Percentiles rank a stretch among this genome's conserved stretches.
phyloP scores from a whole-genome alignment of 2,888 invertebrate genomes.

The Autographa gamma region DNA sequence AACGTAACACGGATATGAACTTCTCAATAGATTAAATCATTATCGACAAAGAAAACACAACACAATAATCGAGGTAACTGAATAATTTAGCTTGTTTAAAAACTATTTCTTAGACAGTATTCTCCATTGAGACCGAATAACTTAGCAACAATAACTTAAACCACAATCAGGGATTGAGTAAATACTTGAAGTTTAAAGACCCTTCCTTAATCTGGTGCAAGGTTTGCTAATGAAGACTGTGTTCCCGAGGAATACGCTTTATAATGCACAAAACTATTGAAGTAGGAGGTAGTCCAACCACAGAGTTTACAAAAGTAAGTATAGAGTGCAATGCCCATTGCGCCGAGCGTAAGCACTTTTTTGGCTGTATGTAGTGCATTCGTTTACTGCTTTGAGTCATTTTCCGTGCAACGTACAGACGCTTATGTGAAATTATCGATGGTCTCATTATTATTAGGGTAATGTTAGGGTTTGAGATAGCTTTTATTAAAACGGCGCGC shows the following conservation, averaged over 20 bases:
- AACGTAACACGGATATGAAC: neutral
- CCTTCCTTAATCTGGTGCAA: constrained; percentile 36
- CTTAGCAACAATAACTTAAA: constrained; percentile 17
- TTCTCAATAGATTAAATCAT: neutral
- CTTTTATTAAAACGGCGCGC: no score
- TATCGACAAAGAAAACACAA: neutral
- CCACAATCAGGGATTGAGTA: constrained; percentile 36
- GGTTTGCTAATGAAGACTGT: constrained; percentile 41
- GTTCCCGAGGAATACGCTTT: constrained; percentile 41
- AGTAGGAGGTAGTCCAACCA: constrained; percentile 44
- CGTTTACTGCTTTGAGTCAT: no score
- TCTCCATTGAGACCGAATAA: neutral
- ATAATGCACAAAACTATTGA: constrained; percentile 56
- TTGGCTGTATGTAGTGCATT: no score
- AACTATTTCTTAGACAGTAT: neutral
- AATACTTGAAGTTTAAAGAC: constrained; percentile 31
- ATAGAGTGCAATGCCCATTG: no score
- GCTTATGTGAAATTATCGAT: no score
- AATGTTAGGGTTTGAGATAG: no score
- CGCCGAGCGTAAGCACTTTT: no score
- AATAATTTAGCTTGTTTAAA: neutral
- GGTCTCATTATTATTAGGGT: no score
- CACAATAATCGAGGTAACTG: neutral
- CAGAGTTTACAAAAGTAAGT: neutral
- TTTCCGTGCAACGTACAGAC: no score